These are phyloP conservation scores for Habrosyne pyritoides DNA, from an alignment of 2,888 invertebrate species.

Conservation along the genomic window DNA sequence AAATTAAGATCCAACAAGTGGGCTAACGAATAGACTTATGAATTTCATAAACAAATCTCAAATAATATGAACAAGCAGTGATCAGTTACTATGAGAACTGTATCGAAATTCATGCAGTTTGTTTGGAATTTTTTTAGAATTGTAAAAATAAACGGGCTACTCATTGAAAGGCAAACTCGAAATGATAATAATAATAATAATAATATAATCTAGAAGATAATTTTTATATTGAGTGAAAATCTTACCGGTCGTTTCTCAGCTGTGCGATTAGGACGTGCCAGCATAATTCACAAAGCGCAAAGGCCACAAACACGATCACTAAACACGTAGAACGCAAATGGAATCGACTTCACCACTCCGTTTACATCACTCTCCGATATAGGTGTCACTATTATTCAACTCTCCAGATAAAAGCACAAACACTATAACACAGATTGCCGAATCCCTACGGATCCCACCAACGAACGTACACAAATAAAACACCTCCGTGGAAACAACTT, in stretches of 20 bases:
- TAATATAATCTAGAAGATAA: too few relatives aligned
- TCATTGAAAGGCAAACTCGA: too few relatives aligned
- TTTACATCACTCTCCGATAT: conserved; percentile 48
- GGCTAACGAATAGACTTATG: too few relatives aligned
- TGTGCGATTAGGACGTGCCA: conserved; percentile 40
- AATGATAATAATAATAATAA: too few relatives aligned
- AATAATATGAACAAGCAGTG: too few relatives aligned
- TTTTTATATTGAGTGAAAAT: conserved; percentile 13
- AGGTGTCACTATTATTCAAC: conserved; percentile 37
- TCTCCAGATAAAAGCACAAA: conserved; percentile 34
- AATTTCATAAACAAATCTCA: too few relatives aligned
- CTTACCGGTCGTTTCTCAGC: conserved; percentile 47
- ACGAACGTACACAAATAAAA: conserved; percentile 69
- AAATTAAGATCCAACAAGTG: too few relatives aligned
- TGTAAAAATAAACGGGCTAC: not conserved
- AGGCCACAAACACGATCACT: conserved; percentile 48
- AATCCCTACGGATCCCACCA: conserved; percentile 54
- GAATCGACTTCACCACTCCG: conserved; percentile 29
- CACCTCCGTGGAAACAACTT: conserved; percentile 69
- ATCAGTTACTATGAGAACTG: too few relatives aligned
- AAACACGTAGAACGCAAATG: conserved; percentile 34
- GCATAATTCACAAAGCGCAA: conserved; percentile 54
- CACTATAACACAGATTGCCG: conserved; percentile 39
- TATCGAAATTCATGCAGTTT: too few relatives aligned
- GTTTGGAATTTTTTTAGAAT: too few relatives aligned